Percentiles rank a stretch among this genome's conserved stretches.
Conservation (phyloP, 1,140 invertebrate species). For the Cotesia glomerata region DNA sequence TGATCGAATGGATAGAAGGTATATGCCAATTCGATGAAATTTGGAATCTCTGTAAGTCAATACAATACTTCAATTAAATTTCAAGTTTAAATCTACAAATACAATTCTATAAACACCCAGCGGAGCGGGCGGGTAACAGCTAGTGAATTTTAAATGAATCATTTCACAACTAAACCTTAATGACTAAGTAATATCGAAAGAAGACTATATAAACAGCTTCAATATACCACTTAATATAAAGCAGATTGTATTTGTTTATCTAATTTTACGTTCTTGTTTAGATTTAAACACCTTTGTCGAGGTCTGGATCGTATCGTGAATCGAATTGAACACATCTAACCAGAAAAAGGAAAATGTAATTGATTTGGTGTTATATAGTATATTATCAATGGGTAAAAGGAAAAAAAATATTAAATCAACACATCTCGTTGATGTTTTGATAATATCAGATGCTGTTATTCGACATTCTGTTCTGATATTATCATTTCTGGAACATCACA, state of each 20-base stretch:
- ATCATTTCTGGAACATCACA: constrained; percentile 71
- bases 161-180: too few species aligned
- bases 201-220: too few species aligned
- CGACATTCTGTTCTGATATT: constrained; percentile 64
- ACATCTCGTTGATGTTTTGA: constrained; percentile 54
- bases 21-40: too few species aligned
- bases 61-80: too few species aligned
- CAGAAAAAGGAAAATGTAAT: constrained; percentile 48
- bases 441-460: constrained; percentile 55
- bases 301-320: constrained; percentile 64
- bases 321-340: constrained; percentile 64
- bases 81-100: too few species aligned
- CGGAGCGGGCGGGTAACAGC: too few species aligned
- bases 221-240: neutral
- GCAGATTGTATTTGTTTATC: neutral
- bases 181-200: too few species aligned
- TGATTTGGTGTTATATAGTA: neutral
- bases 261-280: neutral
- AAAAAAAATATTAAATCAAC: constrained; percentile 28
- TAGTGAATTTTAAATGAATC: too few species aligned
- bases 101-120: too few species aligned
- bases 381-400: constrained; percentile 20
- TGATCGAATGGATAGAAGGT: too few species aligned
- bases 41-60: too few species aligned
- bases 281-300: constrained; percentile 58